Conservation (phyloP, 1,140 invertebrate genomes). For the Andricus grossulariae region DNA sequence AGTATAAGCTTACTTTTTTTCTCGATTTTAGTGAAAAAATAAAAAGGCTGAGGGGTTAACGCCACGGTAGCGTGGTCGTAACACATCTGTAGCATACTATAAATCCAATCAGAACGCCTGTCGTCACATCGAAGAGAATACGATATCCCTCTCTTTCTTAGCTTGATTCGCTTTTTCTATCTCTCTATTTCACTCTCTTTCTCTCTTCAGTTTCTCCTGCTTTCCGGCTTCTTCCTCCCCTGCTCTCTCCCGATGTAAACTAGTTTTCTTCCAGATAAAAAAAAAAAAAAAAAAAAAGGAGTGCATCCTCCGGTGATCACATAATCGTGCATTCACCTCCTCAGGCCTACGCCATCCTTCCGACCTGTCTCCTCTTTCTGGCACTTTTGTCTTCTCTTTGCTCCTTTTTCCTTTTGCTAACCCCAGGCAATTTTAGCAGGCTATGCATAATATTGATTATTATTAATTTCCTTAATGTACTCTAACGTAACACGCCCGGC, state of each 20-base stretch:
- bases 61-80: background rate
- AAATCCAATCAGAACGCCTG: slow-evolving; percentile 25
- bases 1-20: background rate
- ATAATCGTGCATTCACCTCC: slow-evolving; percentile 73
- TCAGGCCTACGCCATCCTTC: slow-evolving; percentile 13
- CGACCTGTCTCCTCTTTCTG: slow-evolving; percentile 28
- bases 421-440: background rate
- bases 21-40: background rate
- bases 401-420: background rate
- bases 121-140: slow-evolving; percentile 10
- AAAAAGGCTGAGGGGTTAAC: background rate
- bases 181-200: slow-evolving; percentile 28
- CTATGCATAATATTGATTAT: background rate
- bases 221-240: slow-evolving; percentile 40
- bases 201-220: slow-evolving; percentile 40
- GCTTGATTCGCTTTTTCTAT: slow-evolving; percentile 47
- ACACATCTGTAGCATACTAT: slow-evolving; percentile 8
- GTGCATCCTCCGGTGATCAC: slow-evolving; percentile 72
- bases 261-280: slow-evolving; percentile 40
- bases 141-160: slow-evolving; percentile 31
- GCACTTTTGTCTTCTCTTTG: slow-evolving; percentile 1
- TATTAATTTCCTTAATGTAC: background rate
- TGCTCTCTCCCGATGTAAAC: slow-evolving; percentile 41
- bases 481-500: too few relatives aligned
- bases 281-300: slow-evolving; percentile 57